phyloP scores from a whole-genome alignment of 2,113 vertebrate genomes.

The Andinoacara biseriatus region DNA sequence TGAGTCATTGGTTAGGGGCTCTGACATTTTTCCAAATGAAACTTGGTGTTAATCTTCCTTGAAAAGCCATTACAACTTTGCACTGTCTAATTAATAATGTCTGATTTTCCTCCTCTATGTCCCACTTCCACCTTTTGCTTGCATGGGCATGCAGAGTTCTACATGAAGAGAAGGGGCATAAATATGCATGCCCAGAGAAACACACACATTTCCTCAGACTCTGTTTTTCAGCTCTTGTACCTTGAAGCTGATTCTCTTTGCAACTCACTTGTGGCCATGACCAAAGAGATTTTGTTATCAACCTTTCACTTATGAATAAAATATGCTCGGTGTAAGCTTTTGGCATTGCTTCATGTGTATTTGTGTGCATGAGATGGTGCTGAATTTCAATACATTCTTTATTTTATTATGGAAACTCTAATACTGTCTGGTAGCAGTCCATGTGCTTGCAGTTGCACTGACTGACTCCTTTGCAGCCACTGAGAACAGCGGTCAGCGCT shows the following conservation, averaged over 20 bases:
- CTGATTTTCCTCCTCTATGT: constrained; percentile 23
- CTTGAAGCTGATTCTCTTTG: constrained; percentile 45
- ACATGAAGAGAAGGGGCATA: neutral
- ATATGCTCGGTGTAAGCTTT: constrained; percentile 24
- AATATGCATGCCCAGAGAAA: neutral
- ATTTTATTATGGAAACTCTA: constrained; percentile 23
- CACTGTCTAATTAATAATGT: constrained; percentile 46
- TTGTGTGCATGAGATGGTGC: constrained; percentile 11
- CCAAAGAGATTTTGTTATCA: constrained; percentile 73
- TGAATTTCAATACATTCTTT: neutral
- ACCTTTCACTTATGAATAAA: constrained; percentile 64
- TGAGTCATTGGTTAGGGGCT: constrained; percentile 49
- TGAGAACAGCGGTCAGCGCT: neutral
- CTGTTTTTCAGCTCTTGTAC: constrained; percentile 19
- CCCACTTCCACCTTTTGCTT: constrained; percentile 11
- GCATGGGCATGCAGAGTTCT: neutral
- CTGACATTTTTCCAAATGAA: constrained; percentile 56
- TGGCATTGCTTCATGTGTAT: constrained; percentile 13
- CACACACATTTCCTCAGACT: constrained; percentile 1
- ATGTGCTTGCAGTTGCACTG: neutral
- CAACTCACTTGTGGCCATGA: constrained; percentile 32
- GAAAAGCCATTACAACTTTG: constrained; percentile 40
- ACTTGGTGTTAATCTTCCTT: constrained; percentile 43
- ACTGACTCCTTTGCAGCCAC: neutral
- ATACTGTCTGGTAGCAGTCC: neutral